These are phyloP conservation scores for Lepus oiostolus DNA, from an alignment of 2,797 vertebrate species.

Conservation along the genomic window DNA sequence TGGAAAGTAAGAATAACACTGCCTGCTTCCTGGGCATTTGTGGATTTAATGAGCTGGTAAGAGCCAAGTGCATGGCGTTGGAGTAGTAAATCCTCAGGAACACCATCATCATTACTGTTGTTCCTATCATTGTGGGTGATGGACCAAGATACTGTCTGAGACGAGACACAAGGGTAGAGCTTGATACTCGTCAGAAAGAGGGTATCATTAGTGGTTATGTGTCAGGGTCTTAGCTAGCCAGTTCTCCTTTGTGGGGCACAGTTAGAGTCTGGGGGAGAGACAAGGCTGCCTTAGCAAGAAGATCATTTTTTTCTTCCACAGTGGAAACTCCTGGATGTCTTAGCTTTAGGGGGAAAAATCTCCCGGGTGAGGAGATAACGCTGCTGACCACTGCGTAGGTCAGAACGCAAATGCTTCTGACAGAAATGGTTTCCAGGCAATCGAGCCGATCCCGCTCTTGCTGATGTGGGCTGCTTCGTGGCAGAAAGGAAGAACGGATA, in stretches of 20 bases:
- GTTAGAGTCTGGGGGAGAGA: not conserved
- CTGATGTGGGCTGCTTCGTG: not conserved
- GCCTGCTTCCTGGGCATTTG: not conserved
- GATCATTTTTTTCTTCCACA: not conserved
- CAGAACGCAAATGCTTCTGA: conserved; percentile 10
- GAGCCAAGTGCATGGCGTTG: not conserved
- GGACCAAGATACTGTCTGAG: not conserved
- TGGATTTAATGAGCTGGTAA: not conserved
- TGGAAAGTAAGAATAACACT: not conserved
- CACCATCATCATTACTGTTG: accelerated
- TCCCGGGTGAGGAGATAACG: not conserved
- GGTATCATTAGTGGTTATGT: not conserved
- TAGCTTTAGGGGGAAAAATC: not conserved
- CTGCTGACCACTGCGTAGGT: not conserved
- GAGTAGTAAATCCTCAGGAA: not conserved
- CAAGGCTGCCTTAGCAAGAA: not conserved
- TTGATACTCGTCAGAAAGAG: not conserved
- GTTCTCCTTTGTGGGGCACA: not conserved
- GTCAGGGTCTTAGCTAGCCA: not conserved
- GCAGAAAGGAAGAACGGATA: not conserved
- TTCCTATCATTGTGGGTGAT: not conserved
- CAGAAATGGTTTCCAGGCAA: conserved; percentile 61
- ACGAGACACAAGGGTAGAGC: not conserved
- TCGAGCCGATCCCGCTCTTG: conserved; percentile 29
- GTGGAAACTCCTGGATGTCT: not conserved